Evolutionary conservation across 2,113 vertebrate genomes (phyloP).

Genomic region (Synodontis membranacea): DNA sequence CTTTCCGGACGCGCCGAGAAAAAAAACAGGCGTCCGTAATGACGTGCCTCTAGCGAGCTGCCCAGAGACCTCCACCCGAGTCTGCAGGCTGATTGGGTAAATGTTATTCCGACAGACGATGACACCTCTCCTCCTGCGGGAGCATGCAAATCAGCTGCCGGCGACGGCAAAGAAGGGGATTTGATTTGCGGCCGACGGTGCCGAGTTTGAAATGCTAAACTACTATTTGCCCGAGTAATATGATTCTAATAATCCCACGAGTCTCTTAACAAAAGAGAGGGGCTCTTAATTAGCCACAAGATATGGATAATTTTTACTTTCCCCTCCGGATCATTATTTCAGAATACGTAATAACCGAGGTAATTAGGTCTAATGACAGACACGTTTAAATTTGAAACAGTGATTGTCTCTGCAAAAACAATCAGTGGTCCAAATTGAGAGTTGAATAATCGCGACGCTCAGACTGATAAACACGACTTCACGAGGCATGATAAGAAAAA

Average conservation of each 20-base stretch:
- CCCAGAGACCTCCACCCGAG: conserved; percentile 23
- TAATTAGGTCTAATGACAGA: conserved; percentile 48
- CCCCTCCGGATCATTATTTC: conserved; percentile 38
- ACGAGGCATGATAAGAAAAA: neutral
- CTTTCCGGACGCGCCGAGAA: neutral
- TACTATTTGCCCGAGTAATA: conserved; percentile 51
- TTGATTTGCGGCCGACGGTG: conserved; percentile 42
- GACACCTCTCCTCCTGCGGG: conserved; percentile 31
- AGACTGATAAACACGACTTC: neutral
- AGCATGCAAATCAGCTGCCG: conserved; percentile 36
- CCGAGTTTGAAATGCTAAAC: conserved; percentile 47
- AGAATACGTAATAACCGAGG: conserved; percentile 39
- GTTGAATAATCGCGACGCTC: conserved; percentile 5
- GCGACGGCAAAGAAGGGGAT: conserved; percentile 36
- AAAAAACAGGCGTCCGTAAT: conserved; percentile 14
- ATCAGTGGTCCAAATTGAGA: conserved; percentile 18
- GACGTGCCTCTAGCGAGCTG: conserved; percentile 20
- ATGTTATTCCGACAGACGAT: conserved; percentile 23
- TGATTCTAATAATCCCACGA: conserved; percentile 38
- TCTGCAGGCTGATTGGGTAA: conserved; percentile 47
- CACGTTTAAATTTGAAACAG: conserved; percentile 33
- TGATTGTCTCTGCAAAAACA: conserved; percentile 35
- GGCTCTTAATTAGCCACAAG: conserved; percentile 49
- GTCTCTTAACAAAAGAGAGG: conserved; percentile 32
- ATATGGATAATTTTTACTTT: conserved; percentile 40